phyloP scores from a whole-genome alignment of 2,797 vertebrate species.

The Chiloscyllium punctatum region DNA sequence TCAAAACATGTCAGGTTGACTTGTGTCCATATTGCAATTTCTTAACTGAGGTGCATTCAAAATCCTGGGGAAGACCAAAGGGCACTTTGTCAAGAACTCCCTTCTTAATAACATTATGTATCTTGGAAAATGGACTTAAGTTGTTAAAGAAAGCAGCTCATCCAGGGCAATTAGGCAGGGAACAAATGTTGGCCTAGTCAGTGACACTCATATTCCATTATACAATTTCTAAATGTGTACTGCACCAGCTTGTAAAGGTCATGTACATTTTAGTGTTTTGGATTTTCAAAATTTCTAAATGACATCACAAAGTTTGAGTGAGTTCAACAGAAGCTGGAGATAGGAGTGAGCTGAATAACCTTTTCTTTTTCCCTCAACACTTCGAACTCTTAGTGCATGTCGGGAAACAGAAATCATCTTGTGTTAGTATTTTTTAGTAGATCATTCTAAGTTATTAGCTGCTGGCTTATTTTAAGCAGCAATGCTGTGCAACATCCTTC shows the following conservation, averaged over 20 bases:
- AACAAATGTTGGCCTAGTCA: no score
- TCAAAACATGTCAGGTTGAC: no score
- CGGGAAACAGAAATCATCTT: background rate
- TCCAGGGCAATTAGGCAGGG: no score
- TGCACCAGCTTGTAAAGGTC: background rate
- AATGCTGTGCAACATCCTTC: background rate
- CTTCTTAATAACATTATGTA: no score
- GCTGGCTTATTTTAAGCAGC: background rate
- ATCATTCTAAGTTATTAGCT: background rate
- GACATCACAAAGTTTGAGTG: background rate
- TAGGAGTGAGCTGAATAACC: background rate
- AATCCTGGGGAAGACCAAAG: no score
- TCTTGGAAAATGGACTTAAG: no score
- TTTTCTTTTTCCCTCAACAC: background rate
- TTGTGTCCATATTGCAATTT: no score
- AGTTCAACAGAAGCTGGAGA: background rate
- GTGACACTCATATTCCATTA: no score
- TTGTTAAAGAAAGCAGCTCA: no score
- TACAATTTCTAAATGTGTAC: no score
- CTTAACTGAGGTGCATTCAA: no score
- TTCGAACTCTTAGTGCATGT: background rate
- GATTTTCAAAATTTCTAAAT: background rate
- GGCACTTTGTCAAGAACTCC: no score
- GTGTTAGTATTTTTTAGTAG: background rate
- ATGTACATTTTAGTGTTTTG: background rate